phyloP scores from a whole-genome alignment of 2,888 invertebrate genomes.

The Rotaria magnacalcarata region DNA sequence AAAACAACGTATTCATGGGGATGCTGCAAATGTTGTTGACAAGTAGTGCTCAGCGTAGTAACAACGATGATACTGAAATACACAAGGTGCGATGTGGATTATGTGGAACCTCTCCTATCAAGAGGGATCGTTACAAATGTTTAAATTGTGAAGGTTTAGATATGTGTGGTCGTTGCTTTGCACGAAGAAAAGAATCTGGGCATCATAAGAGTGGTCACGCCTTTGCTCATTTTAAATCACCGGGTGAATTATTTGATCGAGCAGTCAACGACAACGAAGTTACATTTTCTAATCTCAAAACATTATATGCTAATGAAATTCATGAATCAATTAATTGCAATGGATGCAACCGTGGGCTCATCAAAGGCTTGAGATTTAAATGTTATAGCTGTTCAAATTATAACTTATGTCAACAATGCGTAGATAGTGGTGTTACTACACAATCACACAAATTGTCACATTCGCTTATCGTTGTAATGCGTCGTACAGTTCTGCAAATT shows the following conservation, averaged over 20 bases:
- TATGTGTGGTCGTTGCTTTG: neutral
- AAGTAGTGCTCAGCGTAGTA: neutral
- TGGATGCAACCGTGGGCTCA: neutral
- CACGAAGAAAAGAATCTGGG: neutral
- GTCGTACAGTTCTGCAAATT: neutral
- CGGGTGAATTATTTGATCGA: neutral
- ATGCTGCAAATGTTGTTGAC: neutral
- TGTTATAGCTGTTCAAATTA: neutral
- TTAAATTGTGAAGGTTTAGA: neutral
- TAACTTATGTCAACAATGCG: neutral
- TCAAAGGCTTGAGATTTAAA: constrained; percentile 9
- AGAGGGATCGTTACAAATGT: constrained; percentile 1
- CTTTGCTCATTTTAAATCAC: neutral
- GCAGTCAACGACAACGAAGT: neutral
- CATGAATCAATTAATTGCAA: neutral
- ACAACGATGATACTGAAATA: neutral
- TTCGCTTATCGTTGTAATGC: neutral
- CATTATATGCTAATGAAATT: neutral
- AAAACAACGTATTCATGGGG: neutral
- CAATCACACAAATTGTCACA: neutral
- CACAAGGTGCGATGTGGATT: neutral
- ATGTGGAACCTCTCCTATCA: neutral
- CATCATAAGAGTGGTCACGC: neutral
- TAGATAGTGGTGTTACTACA: neutral
- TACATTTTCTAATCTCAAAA: neutral